phyloP scores from a whole-genome alignment of 2,888 invertebrate species.

The Melanargia galathea region DNA sequence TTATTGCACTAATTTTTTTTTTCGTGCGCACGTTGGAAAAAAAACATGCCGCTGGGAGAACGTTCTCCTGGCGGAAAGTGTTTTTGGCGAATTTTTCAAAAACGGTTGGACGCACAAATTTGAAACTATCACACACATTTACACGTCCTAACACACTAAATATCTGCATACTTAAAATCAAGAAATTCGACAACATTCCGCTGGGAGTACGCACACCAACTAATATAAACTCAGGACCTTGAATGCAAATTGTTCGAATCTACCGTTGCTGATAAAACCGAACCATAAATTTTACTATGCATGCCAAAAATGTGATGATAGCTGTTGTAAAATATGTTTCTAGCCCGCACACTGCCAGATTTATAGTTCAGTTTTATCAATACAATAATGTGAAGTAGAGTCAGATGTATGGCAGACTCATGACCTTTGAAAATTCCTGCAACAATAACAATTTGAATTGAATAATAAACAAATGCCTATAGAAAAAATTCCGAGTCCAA shows the following conservation, averaged over 20 bases:
- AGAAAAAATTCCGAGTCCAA: not conserved
- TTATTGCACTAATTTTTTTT: too few relatives aligned
- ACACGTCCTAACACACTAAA: too few relatives aligned
- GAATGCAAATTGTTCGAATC: not conserved
- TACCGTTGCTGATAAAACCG: not conserved
- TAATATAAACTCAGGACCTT: not conserved
- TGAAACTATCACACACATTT: too few relatives aligned
- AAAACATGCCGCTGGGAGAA: too few relatives aligned
- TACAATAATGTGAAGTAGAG: not conserved
- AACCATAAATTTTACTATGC: not conserved
- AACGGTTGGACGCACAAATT: too few relatives aligned
- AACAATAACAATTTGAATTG: not conserved
- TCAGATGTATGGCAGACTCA: not conserved
- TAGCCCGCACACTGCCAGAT: not conserved
- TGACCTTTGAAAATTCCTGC: not conserved
- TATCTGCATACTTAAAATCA: too few relatives aligned
- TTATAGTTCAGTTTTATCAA: not conserved
- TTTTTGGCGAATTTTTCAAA: too few relatives aligned
- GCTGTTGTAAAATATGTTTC: not conserved
- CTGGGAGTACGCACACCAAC: too few relatives aligned
- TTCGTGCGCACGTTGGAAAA: too few relatives aligned
- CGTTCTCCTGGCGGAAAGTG: too few relatives aligned
- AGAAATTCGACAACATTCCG: too few relatives aligned
- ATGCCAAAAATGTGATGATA: not conserved
- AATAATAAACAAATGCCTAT: not conserved